Evolutionary conservation across 2,113 vertebrate genomes (phyloP).

Genomic region (Plotosus lineatus): DNA sequence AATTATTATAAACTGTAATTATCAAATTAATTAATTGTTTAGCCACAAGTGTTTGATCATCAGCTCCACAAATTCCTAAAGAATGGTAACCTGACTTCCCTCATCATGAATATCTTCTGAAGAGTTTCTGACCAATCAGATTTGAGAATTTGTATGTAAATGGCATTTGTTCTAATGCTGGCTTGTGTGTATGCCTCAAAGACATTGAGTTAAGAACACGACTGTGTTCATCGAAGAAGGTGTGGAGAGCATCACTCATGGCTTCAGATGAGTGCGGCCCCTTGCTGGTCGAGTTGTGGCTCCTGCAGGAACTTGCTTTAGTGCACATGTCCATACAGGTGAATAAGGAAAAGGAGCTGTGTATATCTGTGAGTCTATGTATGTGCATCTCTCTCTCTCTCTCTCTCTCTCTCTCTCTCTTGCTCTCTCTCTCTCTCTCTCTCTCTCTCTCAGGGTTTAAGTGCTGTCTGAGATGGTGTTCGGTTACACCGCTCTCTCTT

Average conservation of each 20-base stretch:
- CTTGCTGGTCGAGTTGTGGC: conserved; percentile 6
- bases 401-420: conserved; percentile 35
- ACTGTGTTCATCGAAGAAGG: conserved; percentile 8
- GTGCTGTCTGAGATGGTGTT: conserved; percentile 70
- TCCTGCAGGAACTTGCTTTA: conserved; percentile 64
- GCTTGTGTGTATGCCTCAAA: neutral
- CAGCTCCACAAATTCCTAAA: neutral
- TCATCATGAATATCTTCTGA: neutral
- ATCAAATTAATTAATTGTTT: neutral
- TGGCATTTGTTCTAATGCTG: too few relatives aligned
- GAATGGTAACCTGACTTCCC: too few relatives aligned
- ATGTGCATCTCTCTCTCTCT: conserved; percentile 37
- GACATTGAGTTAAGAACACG: neutral
- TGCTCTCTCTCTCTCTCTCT: conserved; percentile 37
- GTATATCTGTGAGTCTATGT: conserved; percentile 54
- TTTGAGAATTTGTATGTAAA: neutral
- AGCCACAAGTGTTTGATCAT: neutral
- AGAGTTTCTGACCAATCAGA: neutral
- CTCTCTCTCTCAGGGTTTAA: conserved; percentile 62
- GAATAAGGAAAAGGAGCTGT: conserved; percentile 64
- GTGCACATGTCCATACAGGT: conserved; percentile 56
- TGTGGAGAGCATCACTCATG: conserved; percentile 43
- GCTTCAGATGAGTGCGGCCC: conserved; percentile 20
- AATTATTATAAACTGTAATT: neutral
- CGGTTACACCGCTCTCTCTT: conserved; percentile 61